These are phyloP conservation scores for Epicauta chinensis DNA, from an alignment of 1,140 invertebrate species.

Conservation along the genomic window DNA sequence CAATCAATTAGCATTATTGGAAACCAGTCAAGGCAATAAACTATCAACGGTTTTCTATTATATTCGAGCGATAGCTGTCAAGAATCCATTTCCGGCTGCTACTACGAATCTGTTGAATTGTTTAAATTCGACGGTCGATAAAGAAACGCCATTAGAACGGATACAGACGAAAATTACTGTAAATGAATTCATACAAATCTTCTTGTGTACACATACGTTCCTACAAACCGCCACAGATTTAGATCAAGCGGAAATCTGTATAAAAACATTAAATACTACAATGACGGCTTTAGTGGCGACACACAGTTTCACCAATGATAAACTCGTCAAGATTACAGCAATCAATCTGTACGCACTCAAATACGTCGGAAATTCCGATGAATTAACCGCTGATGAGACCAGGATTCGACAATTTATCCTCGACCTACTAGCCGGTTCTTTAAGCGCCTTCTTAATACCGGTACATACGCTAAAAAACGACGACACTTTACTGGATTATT, in stretches of 20 bases:
- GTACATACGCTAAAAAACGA: constrained; percentile 59
- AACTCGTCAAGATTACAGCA: constrained; percentile 68
- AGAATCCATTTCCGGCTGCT: constrained; percentile 76
- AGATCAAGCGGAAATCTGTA: constrained; percentile 50
- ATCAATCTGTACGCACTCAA: constrained; percentile 69
- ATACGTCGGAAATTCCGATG: constrained; percentile 44
- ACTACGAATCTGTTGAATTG: constrained; percentile 68
- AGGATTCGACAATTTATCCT: constrained; percentile 53
- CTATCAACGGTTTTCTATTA: constrained; percentile 80
- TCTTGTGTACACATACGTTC: constrained; percentile 59
- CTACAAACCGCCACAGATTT: constrained; percentile 55
- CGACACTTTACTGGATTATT: constrained; percentile 55
- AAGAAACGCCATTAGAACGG: constrained; percentile 46
- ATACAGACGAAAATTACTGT: constrained; percentile 55
- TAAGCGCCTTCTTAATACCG: constrained; percentile 66
- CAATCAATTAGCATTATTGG: constrained; percentile 77
- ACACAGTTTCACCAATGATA: constrained; percentile 66
- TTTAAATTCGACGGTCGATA: constrained; percentile 51
- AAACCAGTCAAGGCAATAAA: constrained; percentile 73
- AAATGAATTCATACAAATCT: constrained; percentile 62
- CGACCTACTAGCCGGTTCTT: constrained; percentile 58
- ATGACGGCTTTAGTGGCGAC: constrained; percentile 69
- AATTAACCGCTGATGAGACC: constrained; percentile 51
- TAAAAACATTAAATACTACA: constrained; percentile 58
- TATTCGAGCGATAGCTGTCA: constrained; percentile 70